Evolutionary conservation across 1,140 invertebrate species (phyloP), one percentile per base, ranked within the genome.

Genomic region (Sminthurides bifidus): DNA sequence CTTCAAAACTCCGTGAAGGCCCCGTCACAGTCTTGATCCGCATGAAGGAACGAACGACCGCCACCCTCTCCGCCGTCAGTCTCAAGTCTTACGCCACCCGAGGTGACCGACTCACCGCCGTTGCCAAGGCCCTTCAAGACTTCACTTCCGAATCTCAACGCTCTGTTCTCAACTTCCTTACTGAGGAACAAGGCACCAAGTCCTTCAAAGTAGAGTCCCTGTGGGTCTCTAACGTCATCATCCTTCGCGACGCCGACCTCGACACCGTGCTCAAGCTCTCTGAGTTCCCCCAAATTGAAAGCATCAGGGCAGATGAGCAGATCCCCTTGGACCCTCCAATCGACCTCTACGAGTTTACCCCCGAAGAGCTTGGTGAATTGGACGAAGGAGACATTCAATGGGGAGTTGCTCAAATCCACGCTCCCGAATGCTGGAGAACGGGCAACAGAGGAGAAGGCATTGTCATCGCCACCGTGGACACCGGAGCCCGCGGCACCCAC

Each of bases 401-500:
- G 51, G 35, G 35, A 6, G 31, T 54, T 31, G 29, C 19, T 8
- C 3, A 6, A 17, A 27, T 33, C 26, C 23, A 31, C 6, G 43
- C 40, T 17, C 24, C 12, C n/a, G 40, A 5, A 30, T 24, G 27
- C 3, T 54, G 43, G 43, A 17, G 4, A 8, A 3, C 10, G 6
- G 17, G 19, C 15, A 44, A 17, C 29, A 40, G 19, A 10, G 43
- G 40, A 3, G 23, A 49, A 48, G 35, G 51, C 21, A 24, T 41
- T 24, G 26, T 38, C 10, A 26, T 52, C 17, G 19, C 45, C 26
- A 41, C 19, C 21, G 40, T 55, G 46, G 53, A 55, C 24, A 35
- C 53, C 10, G 53, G 54, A 8, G 48, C 33, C 5, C 37, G 30
- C 1, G 30, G 12, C 3, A 56, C 54, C 24, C 54, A 56, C 24